phyloP scores from a whole-genome alignment of 2,888 invertebrate genomes.

The Lordiphosa fenestrarum region DNA sequence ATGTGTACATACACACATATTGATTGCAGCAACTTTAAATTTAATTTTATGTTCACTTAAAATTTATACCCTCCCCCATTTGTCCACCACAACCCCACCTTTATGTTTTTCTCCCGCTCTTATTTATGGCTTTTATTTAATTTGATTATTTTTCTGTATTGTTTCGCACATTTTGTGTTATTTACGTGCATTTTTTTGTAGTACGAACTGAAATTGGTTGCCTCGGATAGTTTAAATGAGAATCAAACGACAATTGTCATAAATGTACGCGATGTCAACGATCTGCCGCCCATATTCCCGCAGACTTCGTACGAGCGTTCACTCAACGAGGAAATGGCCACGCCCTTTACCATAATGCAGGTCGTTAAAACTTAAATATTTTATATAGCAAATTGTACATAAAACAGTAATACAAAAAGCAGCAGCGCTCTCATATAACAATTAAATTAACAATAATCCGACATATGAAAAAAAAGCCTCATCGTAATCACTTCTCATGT shows the following conservation, averaged over 20 bases:
- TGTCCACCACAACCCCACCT: not conserved
- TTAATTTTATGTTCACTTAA: conserved; percentile 23
- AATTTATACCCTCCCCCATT: conserved; percentile 17
- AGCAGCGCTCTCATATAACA: conserved; percentile 33
- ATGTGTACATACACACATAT: conserved; percentile 42
- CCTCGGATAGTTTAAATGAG: conserved; percentile 94
- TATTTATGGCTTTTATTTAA: conserved; percentile 6
- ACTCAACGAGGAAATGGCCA: conserved; percentile 88
- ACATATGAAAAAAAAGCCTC: conserved; percentile 19
- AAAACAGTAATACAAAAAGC: conserved; percentile 22
- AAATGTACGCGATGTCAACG: conserved; percentile 92
- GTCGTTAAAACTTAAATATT: conserved; percentile 81
- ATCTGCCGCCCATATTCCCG: conserved; percentile 91
- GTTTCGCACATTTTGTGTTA: conserved; percentile 19
- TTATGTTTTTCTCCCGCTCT: too few relatives aligned
- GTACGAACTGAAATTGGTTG: conserved; percentile 94
- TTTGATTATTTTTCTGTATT: conserved; percentile 26
- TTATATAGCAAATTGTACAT: conserved; percentile 11
- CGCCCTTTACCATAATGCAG: conserved; percentile 89
- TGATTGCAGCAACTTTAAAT: conserved; percentile 12
- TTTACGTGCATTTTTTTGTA: conserved; percentile 70
- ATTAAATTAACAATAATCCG: conserved; percentile 51
- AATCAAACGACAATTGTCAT: conserved; percentile 91
- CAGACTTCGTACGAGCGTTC: conserved; percentile 86
- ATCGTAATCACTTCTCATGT: conserved; percentile 39